phyloP scores from a whole-genome alignment of 1,140 invertebrate genomes.

The Neotoxoptera formosana region DNA sequence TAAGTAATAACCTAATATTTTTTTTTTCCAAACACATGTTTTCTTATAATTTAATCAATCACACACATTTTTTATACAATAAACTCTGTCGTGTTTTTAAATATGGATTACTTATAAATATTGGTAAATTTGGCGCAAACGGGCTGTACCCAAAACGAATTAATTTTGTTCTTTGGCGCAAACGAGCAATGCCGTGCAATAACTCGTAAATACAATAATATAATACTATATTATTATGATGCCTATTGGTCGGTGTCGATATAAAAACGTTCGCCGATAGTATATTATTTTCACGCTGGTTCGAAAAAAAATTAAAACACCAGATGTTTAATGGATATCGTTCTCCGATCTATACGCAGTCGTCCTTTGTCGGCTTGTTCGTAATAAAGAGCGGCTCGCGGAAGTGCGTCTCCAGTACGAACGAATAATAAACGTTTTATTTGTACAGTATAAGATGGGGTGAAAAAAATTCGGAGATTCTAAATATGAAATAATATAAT shows the following conservation, averaged over 20 bases:
- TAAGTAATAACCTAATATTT: too few species aligned
- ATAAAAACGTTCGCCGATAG: background rate
- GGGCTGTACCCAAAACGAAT: too few species aligned
- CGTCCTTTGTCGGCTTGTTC: constrained; percentile 10
- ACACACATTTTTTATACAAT: too few species aligned
- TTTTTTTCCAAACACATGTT: too few species aligned
- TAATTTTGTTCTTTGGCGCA: too few species aligned
- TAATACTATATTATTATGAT: too few species aligned
- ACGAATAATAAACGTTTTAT: background rate
- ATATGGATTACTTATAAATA: too few species aligned
- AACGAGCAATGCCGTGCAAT: too few species aligned
- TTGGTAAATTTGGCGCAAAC: too few species aligned
- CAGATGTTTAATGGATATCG: constrained; percentile 55
- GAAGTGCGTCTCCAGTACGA: background rate
- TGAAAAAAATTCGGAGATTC: background rate
- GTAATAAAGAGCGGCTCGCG: background rate
- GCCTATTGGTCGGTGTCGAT: background rate
- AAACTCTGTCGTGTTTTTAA: too few species aligned
- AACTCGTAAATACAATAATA: too few species aligned
- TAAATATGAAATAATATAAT: background rate
- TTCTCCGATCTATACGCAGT: background rate
- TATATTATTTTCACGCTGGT: constrained; percentile 5
- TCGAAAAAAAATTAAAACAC: constrained; percentile 10
- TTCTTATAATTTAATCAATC: too few species aligned
- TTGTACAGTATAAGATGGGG: background rate